These are phyloP conservation scores for Zygaena filipendulae DNA, from an alignment of 2,888 invertebrate genomes.

Conservation along the genomic window DNA sequence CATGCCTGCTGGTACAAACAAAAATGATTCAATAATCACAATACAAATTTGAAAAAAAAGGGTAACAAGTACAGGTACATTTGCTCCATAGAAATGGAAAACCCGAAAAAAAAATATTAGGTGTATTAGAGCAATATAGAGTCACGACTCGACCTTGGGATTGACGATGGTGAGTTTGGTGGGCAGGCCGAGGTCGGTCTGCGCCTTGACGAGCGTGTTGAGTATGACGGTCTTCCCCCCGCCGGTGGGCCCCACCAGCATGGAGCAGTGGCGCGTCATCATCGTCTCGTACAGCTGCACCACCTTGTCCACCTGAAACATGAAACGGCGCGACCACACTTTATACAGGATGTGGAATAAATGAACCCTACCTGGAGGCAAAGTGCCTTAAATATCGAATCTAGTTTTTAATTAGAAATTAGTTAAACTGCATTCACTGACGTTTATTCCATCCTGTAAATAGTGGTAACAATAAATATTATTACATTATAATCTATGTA, in stretches of 20 bases:
- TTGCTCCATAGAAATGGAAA: not conserved
- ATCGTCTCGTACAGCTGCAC: constrained; percentile 94
- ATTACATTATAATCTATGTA: too few relatives aligned
- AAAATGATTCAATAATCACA: constrained; percentile 2
- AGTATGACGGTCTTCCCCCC: constrained; percentile 92
- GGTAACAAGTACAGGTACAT: too few relatives aligned
- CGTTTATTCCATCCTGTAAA: too few relatives aligned
- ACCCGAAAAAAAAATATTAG: not conserved
- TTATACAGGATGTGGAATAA: too few relatives aligned
- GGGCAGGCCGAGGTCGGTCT: constrained; percentile 76
- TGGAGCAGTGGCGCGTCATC: constrained; percentile 93
- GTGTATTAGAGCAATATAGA: not conserved
- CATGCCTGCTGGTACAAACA: constrained; percentile 70
- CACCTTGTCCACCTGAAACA: constrained; percentile 81
- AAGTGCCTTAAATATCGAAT: too few relatives aligned
- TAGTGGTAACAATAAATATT: too few relatives aligned
- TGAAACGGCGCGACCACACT: too few relatives aligned
- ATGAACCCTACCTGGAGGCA: too few relatives aligned
- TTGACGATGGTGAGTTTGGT: constrained; percentile 87
- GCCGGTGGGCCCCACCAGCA: constrained; percentile 94
- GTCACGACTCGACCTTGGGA: constrained; percentile 73
- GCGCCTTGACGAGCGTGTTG: constrained; percentile 80
- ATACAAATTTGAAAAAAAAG: too few relatives aligned
- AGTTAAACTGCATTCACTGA: too few relatives aligned
- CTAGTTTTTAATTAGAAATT: too few relatives aligned